These are phyloP conservation scores for Drosophila cyrtoloma DNA, from an alignment of 2,888 invertebrate species.

Conservation along the genomic window DNA sequence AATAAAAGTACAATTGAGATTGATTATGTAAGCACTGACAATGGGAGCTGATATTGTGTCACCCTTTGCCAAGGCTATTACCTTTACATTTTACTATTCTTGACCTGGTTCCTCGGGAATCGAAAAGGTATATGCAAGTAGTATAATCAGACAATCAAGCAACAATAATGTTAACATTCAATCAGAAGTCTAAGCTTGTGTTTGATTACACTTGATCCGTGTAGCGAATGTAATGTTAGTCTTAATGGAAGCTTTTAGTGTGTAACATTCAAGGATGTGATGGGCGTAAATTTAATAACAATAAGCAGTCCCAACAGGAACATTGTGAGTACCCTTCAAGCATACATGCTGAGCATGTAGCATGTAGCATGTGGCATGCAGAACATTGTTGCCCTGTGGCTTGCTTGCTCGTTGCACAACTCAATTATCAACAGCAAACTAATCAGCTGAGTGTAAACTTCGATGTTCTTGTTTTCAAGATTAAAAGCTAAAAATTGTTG, in stretches of 20 bases:
- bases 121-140: background rate
- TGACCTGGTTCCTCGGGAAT: background rate
- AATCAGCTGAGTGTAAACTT: constrained; percentile 67
- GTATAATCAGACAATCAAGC: background rate
- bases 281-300: background rate
- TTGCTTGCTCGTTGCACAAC: constrained; percentile 4
- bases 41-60: constrained; percentile 4
- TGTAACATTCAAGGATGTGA: background rate
- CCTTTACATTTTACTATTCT: background rate
- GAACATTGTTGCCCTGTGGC: constrained; percentile 1
- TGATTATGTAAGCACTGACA: constrained; percentile 36
- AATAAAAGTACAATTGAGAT: constrained; percentile 22
- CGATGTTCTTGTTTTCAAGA: constrained; percentile 71
- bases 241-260: background rate
- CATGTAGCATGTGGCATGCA: background rate
- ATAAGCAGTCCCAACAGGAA: background rate
- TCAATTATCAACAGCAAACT: constrained; percentile 52
- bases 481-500: constrained; percentile 55
- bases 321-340: background rate
- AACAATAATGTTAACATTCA: background rate
- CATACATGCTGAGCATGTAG: background rate
- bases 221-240: background rate
- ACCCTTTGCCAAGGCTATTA: constrained; percentile 3
- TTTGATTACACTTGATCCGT: background rate
- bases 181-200: background rate